phyloP scores from a whole-genome alignment of 1,140 invertebrate genomes.

The Trachelipus rathkii region DNA sequence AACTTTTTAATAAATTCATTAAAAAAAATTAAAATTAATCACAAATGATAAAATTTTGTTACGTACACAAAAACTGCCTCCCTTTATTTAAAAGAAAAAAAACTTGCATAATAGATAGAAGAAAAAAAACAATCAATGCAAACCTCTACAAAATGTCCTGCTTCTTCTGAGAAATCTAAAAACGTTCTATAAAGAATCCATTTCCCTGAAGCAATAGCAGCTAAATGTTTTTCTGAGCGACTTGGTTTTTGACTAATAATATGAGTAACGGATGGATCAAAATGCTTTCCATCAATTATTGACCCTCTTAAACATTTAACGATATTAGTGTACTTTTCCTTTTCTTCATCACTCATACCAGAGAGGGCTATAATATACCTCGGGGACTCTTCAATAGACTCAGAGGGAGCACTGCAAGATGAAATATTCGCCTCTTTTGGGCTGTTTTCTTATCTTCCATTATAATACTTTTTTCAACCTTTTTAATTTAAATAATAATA shows the following conservation, averaged over 20 bases:
- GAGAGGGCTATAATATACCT: conserved; percentile 48
- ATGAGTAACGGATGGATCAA: conserved; percentile 69
- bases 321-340: conserved; percentile 53
- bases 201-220: conserved; percentile 75
- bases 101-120: background rate
- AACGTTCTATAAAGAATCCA: conserved; percentile 79
- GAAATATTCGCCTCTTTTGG: conserved; percentile 14
- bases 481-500: too few species aligned
- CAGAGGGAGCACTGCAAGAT: background rate
- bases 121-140: background rate
- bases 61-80: too few species aligned
- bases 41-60: too few species aligned
- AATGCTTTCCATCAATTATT: conserved; percentile 58
- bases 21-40: background rate
- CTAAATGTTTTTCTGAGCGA: conserved; percentile 79
- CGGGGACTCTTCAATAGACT: background rate
- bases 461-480: too few species aligned
- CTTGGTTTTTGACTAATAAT: conserved; percentile 66
- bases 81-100: background rate
- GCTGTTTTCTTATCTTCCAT: conserved; percentile 36
- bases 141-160: conserved; percentile 64
- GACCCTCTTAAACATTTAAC: conserved; percentile 65
- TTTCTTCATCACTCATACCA: conserved; percentile 52
- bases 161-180: conserved; percentile 61
- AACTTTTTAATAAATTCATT: background rate